Evolutionary conservation across 1,140 invertebrate genomes (phyloP), one percentile per base, ranked within the genome.

Genomic region (Hydropsyche tenuis): DNA sequence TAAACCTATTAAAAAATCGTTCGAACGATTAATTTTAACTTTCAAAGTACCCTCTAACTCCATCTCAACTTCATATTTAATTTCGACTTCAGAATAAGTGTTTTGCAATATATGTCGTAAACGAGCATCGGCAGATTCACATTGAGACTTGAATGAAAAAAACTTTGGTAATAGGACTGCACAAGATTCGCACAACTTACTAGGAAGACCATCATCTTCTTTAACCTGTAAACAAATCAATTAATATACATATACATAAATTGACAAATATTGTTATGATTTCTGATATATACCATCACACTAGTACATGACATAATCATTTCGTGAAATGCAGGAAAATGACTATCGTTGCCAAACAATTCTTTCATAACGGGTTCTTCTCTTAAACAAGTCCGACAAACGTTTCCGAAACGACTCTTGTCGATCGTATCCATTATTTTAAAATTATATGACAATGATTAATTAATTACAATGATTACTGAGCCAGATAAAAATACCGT

Each of bases 191-290:
- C 74, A 75, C 6, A 75, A n/a, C 42, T 46, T 27, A 14, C 23
- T 14, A 1, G 74, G 74, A 0, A 75, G 42, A 6, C 74, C 74
- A 23, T 75, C 71, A 18, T 73, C 48, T 53, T 75, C 65, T 12
- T 30, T 27, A 11, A 73, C 42, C 74, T 75, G 27, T 14, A 66
- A 56, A 22, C 51, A 56, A 4, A 30, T 63, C 6, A 16, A 14
- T 37, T 1, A 63, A n/a, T 3, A 37, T 46, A 42, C 64, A 66
- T 16, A 45, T 46, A 22, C 1, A 45, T 11, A 1, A 46, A 48
- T 68, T 16, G 12, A 68, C 20, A n/a, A n/a, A n/a, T n/a, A n/a
- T n/a, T n/a, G n/a, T 46, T 65, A 7, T 43, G 1, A 2, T 68
- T 23, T 48, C 1, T 68, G 18, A 37, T 14, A 16, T 12, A n/a